Conservation (phyloP, 2,888 invertebrate genomes). For the Campoplex capitator region DNA sequence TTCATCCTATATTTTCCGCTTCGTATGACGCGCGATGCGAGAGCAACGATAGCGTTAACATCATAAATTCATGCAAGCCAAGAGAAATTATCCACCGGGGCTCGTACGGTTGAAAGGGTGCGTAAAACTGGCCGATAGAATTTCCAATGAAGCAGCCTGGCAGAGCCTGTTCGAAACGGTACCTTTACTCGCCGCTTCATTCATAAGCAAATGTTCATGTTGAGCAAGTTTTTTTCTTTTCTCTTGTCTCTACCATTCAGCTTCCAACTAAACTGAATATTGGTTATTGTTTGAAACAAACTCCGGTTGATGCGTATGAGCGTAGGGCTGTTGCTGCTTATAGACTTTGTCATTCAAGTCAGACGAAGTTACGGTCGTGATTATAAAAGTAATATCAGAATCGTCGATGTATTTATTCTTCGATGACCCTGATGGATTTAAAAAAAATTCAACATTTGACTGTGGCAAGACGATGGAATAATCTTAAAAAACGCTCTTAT, state of each 20-base stretch:
- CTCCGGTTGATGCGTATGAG: not conserved
- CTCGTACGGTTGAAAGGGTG: slow-evolving; percentile 46
- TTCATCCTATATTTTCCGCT: slow-evolving; percentile 32
- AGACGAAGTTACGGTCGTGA: too few species aligned
- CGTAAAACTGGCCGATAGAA: slow-evolving; percentile 46
- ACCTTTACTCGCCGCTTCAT: slow-evolving; percentile 41
- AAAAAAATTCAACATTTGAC: too few species aligned
- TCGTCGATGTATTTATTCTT: too few species aligned
- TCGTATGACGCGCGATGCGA: slow-evolving; percentile 18
- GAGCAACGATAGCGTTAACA: slow-evolving; percentile 50
- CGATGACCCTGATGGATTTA: too few species aligned
- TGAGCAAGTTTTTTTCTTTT: not conserved
- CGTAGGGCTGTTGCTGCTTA: not conserved
- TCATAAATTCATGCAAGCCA: slow-evolving; percentile 59
- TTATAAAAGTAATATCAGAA: too few species aligned
- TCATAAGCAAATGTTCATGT: slow-evolving; percentile 39
- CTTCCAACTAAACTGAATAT: not conserved
- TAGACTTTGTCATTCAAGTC: not conserved
- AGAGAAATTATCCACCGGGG: slow-evolving; percentile 57
- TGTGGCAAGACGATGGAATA: too few species aligned
- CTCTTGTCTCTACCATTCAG: not conserved
- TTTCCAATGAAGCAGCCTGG: slow-evolving; percentile 47
- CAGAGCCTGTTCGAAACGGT: slow-evolving; percentile 38
- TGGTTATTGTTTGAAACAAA: not conserved
- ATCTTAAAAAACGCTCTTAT: not conserved